A percentile compares a stretch with the other conserved stretches of the same genome.
phyloP scores from a whole-genome alignment of 2,113 vertebrate species.

The Alligator mississippiensis region DNA sequence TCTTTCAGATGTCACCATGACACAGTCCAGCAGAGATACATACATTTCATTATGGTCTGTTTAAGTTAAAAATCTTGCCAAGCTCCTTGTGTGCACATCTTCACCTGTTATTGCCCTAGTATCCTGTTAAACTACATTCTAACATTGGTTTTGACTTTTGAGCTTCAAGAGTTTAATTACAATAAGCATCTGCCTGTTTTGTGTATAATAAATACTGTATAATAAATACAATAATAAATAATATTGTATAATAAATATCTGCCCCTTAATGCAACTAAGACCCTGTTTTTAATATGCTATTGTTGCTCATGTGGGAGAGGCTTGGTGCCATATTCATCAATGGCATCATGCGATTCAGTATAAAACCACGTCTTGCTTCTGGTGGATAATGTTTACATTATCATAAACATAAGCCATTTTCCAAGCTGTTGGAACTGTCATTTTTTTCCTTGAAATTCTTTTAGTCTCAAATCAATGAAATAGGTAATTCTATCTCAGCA shows the following conservation, averaged over 20 bases:
- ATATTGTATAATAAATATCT: background rate
- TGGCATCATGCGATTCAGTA: background rate
- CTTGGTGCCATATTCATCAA: background rate
- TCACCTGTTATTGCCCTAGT: background rate
- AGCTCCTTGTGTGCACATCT: background rate
- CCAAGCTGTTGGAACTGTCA: background rate
- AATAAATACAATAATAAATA: too few species aligned
- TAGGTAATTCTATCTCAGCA: fast-evolving
- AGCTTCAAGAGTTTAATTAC: background rate
- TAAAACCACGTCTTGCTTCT: background rate
- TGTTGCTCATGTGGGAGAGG: background rate
- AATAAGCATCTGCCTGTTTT: background rate
- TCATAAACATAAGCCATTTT: background rate
- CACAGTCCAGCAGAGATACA: background rate
- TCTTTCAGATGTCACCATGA: fast-evolving
- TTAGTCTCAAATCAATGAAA: background rate
- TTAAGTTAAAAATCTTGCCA: background rate
- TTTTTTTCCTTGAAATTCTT: background rate
- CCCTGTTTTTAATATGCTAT: background rate
- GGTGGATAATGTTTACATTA: background rate
- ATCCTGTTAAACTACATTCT: background rate
- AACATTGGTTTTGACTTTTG: background rate
- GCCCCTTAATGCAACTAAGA: background rate
- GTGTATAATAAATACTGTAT: background rate
- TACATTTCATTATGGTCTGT: background rate